phyloP scores from a whole-genome alignment of 2,797 vertebrate species.

The Hoplostethus mediterraneus region DNA sequence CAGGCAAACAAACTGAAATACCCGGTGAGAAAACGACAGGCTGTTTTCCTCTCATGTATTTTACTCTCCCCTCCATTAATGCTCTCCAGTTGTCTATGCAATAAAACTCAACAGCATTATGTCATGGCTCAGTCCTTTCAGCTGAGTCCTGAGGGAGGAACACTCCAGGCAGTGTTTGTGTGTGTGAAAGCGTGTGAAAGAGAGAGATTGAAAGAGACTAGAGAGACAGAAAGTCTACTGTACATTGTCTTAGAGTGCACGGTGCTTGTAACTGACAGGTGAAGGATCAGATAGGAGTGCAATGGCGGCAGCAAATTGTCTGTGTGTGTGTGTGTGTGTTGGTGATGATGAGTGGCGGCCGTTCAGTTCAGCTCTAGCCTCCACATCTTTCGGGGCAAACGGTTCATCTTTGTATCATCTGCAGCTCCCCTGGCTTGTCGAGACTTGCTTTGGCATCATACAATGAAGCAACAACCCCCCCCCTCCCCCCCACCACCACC shows the following conservation, averaged over 20 bases:
- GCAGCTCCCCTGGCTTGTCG: constrained; percentile 38
- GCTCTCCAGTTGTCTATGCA: constrained; percentile 45
- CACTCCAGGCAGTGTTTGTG: constrained; percentile 47
- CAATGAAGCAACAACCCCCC: constrained; percentile 29
- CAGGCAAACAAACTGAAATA: constrained; percentile 39
- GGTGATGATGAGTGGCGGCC: neutral
- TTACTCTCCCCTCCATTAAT: constrained; percentile 54
- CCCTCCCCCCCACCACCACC: neutral
- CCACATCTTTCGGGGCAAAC: constrained; percentile 13
- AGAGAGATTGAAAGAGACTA: neutral
- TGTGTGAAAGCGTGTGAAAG: constrained; percentile 39
- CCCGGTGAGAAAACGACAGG: constrained; percentile 29
- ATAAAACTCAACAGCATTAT: constrained; percentile 67
- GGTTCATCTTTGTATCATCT: constrained; percentile 1
- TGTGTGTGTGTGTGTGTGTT: constrained; percentile 23
- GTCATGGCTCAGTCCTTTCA: constrained; percentile 61
- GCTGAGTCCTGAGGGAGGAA: constrained; percentile 49
- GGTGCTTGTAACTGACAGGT: constrained; percentile 37
- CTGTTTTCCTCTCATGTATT: constrained; percentile 35
- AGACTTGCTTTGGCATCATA: constrained; percentile 55
- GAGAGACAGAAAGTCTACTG: constrained; percentile 27
- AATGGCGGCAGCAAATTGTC: neutral
- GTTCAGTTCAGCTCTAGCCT: neutral
- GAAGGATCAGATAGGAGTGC: constrained; percentile 12
- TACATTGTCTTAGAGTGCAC: constrained; percentile 24